Evolutionary conservation across 2,797 vertebrate genomes (phyloP).

Genomic region (Microctenopoma stevenorrisi): DNA sequence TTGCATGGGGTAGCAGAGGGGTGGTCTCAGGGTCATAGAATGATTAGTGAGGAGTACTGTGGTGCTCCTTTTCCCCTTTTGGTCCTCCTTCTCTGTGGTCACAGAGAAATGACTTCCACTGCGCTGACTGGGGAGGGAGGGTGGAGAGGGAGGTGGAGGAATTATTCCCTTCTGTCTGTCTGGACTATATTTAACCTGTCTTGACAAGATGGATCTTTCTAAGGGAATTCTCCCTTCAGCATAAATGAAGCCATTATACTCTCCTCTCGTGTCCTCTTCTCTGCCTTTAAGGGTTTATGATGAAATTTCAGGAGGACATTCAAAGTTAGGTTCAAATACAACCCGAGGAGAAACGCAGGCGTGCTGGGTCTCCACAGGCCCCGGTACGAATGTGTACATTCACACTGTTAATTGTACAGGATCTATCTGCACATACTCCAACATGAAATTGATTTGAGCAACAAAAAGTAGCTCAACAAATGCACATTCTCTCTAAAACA

Average conservation of each 20-base stretch:
- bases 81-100: constrained; percentile 71
- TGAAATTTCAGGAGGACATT: constrained; percentile 44
- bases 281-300: constrained; percentile 48
- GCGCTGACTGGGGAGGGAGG: constrained; percentile 71
- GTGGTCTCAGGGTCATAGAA: constrained; percentile 79
- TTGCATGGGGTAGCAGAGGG: constrained; percentile 54
- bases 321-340: constrained; percentile 52
- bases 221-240: constrained; percentile 59
- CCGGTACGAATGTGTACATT: constrained; percentile 14
- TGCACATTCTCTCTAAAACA: constrained; percentile 3
- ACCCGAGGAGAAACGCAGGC: constrained; percentile 50
- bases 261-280: constrained; percentile 41
- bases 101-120: constrained; percentile 79
- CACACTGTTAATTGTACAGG: constrained; percentile 25
- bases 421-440: constrained; percentile 1
- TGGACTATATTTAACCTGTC: constrained; percentile 79
- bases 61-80: constrained; percentile 60
- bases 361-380: constrained; percentile 25
- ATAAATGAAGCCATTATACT: constrained; percentile 76
- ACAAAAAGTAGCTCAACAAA: constrained; percentile 26
- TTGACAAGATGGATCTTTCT: constrained; percentile 72
- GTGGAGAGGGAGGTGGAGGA: constrained; percentile 73
- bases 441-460: background rate
- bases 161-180: constrained; percentile 72
- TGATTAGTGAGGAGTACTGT: constrained; percentile 74